These are phyloP conservation scores for Sebastes variabilis DNA, from an alignment of 2,797 vertebrate genomes.

Conservation along the genomic window DNA sequence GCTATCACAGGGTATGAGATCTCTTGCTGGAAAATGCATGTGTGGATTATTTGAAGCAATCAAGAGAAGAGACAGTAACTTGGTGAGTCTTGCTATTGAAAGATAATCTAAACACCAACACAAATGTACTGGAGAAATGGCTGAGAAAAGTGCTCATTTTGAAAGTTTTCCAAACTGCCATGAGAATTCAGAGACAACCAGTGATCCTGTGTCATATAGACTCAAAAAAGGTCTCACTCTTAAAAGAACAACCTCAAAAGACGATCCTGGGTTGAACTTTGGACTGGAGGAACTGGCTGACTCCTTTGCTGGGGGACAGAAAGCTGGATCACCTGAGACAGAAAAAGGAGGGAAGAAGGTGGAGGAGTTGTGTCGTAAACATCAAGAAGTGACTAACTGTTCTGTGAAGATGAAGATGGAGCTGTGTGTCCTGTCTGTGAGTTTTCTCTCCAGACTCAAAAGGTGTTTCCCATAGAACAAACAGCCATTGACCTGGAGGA, in stretches of 20 bases:
- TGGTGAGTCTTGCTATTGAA: too few species aligned
- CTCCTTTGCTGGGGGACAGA: background rate
- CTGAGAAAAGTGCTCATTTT: too few species aligned
- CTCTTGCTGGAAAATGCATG: too few species aligned
- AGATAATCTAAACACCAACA: too few species aligned
- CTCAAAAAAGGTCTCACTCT: background rate
- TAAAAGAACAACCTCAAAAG: conserved; percentile 8
- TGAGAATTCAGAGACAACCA: too few species aligned
- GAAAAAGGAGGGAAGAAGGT: background rate
- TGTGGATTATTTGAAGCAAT: too few species aligned
- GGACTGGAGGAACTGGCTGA: conserved; percentile 8
- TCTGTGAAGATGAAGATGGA: conserved; percentile 40
- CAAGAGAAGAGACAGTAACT: too few species aligned
- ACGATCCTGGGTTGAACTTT: background rate
- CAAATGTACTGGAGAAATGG: too few species aligned
- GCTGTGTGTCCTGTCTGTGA: background rate
- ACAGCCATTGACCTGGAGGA: conserved; percentile 10
- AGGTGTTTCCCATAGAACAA: background rate
- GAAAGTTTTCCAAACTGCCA: too few species aligned
- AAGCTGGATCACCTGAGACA: background rate
- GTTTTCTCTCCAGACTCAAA: too few species aligned
- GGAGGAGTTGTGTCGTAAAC: background rate
- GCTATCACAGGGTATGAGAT: too few species aligned
- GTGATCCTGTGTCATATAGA: too few species aligned
- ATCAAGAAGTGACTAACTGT: background rate